A percentile compares a stretch with the other conserved stretches of the same genome.
Evolutionary conservation across 2,113 vertebrate species (phyloP).

Genomic region (Phalacrocorax pelagicus): DNA sequence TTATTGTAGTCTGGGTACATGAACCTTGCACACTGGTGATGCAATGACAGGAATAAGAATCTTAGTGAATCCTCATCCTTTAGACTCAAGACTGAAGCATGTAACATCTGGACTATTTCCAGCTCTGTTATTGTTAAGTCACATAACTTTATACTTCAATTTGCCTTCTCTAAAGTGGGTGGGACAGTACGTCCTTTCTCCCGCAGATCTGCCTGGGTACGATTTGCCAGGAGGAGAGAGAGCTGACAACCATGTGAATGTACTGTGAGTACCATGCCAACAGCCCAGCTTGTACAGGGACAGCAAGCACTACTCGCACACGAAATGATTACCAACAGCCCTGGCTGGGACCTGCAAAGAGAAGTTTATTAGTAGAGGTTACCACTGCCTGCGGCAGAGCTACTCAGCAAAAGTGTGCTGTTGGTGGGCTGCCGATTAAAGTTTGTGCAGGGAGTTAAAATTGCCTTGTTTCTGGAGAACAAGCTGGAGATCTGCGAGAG

Average conservation of each 20-base stretch:
- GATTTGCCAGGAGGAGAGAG: neutral
- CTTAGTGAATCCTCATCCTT: neutral
- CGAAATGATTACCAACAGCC: fast-evolving
- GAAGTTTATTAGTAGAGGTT: neutral
- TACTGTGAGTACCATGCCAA: neutral
- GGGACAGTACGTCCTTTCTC: neutral
- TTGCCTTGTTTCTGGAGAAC: neutral
- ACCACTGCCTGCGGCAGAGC: neutral
- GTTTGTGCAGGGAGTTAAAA: neutral
- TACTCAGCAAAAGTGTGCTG: neutral
- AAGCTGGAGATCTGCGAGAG: neutral
- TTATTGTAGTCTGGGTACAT: neutral
- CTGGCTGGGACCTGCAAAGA: neutral
- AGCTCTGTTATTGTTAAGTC: neutral
- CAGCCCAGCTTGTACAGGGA: neutral
- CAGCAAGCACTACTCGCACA: neutral
- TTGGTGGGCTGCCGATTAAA: neutral
- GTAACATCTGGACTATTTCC: neutral
- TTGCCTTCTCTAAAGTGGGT: neutral
- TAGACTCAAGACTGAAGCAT: neutral
- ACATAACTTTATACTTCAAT: neutral
- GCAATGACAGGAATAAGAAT: neutral
- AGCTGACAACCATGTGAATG: neutral
- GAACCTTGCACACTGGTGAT: neutral
- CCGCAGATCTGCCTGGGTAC: neutral